A percentile compares a stretch with the other conserved stretches of the same genome.
Evolutionary conservation across 2,797 vertebrate genomes (phyloP).

Genomic region (Gymnothorax reevesii): DNA sequence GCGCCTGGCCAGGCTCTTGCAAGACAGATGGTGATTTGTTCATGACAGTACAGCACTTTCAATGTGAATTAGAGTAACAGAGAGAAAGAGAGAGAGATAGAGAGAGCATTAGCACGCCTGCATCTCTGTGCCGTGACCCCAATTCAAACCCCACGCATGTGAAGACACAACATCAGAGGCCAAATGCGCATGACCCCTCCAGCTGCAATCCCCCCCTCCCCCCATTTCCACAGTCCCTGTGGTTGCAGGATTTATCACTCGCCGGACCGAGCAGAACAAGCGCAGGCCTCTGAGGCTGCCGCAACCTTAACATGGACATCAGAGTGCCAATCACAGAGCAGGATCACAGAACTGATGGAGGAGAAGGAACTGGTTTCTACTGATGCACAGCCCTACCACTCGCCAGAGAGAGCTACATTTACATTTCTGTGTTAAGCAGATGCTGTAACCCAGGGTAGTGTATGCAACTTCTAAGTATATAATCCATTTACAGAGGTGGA

Average conservation of each 20-base stretch:
- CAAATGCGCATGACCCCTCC: neutral
- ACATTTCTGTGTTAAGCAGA: neutral
- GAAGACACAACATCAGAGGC: slow-evolving; percentile 12
- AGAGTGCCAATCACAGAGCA: neutral
- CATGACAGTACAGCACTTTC: too few species aligned
- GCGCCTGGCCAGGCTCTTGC: too few species aligned
- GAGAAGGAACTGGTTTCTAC: neutral
- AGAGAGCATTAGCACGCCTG: neutral
- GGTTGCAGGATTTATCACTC: neutral
- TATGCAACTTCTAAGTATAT: neutral
- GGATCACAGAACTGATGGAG: neutral
- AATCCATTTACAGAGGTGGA: neutral
- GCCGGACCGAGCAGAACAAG: neutral
- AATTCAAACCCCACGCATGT: neutral
- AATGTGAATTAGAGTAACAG: too few species aligned
- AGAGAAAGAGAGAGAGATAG: neutral
- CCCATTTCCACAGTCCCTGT: neutral
- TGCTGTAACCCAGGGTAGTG: neutral
- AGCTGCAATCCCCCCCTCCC: neutral
- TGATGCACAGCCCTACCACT: neutral
- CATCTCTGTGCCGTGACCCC: neutral
- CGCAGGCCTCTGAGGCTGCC: neutral
- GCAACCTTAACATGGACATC: neutral
- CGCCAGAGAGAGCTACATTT: neutral
- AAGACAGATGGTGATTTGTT: too few species aligned